These are phyloP conservation scores for Champsocephalus esox DNA, from an alignment of 2,797 vertebrate genomes.

Conservation along the genomic window DNA sequence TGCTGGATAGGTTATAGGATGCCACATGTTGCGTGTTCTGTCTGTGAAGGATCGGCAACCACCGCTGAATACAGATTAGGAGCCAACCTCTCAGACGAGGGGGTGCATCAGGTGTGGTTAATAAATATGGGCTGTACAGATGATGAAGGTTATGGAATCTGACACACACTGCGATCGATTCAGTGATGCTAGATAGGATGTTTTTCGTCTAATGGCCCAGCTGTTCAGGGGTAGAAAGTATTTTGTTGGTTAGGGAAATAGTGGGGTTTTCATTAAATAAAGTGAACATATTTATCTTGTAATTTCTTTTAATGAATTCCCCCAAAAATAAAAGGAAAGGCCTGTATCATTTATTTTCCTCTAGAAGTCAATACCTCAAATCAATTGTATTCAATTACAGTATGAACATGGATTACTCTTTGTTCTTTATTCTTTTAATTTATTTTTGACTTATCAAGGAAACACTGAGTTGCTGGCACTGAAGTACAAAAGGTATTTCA, in stretches of 20 bases:
- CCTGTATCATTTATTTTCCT: too few species aligned
- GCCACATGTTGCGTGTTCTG: constrained; percentile 40
- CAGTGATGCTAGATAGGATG: background rate
- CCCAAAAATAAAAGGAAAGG: too few species aligned
- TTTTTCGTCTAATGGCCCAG: constrained; percentile 1
- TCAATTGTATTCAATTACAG: too few species aligned
- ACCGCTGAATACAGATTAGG: constrained; percentile 57
- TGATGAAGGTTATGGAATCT: constrained; percentile 30
- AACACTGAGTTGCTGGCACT: background rate
- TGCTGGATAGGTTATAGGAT: constrained; percentile 24
- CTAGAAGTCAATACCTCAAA: too few species aligned
- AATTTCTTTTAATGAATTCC: background rate
- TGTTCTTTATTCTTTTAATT: background rate
- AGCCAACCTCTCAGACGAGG: constrained; percentile 17
- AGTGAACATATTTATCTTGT: background rate
- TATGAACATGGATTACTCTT: too few species aligned
- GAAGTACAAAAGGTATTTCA: background rate
- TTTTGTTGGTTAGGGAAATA: background rate
- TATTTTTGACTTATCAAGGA: background rate
- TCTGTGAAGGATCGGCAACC: constrained; percentile 16
- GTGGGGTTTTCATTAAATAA: background rate
- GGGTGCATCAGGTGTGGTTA: constrained; percentile 35
- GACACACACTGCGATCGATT: constrained; percentile 1
- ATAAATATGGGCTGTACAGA: constrained; percentile 29
- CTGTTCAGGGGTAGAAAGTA: background rate